Percentiles rank a stretch among this genome's conserved stretches.
Evolutionary conservation across 2,797 vertebrate species (phyloP).

Genomic region (Todus mexicanus): DNA sequence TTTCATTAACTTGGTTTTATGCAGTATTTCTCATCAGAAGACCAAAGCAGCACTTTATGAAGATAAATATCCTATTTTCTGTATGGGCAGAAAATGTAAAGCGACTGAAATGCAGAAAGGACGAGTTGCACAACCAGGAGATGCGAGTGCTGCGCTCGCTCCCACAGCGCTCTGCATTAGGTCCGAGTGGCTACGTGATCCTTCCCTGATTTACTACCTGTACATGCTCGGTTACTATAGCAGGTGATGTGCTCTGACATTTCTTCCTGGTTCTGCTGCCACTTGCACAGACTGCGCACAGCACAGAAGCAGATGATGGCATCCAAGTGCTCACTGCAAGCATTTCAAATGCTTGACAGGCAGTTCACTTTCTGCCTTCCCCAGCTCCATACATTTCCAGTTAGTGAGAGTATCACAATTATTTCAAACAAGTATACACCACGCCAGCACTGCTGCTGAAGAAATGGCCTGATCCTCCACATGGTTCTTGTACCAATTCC

Average conservation of each 20-base stretch:
- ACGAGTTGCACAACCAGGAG: background rate
- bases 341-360: background rate
- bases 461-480: background rate
- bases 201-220: background rate
- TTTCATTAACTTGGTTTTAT: background rate
- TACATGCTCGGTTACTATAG: background rate
- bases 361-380: background rate
- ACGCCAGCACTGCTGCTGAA: background rate
- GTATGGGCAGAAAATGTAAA: background rate
- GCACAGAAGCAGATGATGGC: background rate
- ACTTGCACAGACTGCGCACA: background rate
- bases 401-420: background rate
- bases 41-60: background rate
- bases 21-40: background rate
- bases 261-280: background rate
- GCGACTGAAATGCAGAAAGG: background rate
- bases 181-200: background rate
- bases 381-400: background rate
- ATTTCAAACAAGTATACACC: background rate
- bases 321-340: background rate
- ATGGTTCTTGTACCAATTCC: accelerated
- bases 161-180: background rate
- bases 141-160: background rate
- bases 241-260: background rate
- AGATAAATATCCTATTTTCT: background rate